Evolutionary conservation across 1,140 invertebrate species (phyloP), one percentile per base, ranked within the genome.

Genomic region (Leptopilina clavipes): DNA sequence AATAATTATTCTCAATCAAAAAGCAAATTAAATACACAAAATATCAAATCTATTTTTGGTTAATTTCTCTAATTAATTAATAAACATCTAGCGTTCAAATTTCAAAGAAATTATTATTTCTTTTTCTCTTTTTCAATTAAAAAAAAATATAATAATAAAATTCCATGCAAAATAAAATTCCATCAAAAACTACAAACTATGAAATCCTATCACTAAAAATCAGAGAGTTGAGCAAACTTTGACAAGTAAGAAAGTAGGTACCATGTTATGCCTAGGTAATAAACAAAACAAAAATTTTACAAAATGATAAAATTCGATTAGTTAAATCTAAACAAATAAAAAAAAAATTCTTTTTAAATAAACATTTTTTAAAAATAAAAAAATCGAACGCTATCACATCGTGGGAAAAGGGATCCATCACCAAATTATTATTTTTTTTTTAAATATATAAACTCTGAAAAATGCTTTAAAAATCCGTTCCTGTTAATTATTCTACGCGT

Each of bases 241-340:
- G 89, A 90, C 87, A 89, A 90, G 88, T 86, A 86, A 85, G 84
- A 86, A 89, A 89, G 89, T 89, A 88, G 89, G 89, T 89, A 89
- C 87, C 88, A 86, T 87, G 79, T 86, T 82, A 85, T 79, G 25
- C 78, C 75, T 79, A 81, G 82, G 75, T 81, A 75, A 65, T 78
- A 17, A n/a, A 81, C 44, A 77, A 78, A 81, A n/a, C n/a, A n/a
- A 37, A 70, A 78, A 75, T 81, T 12, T 2, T 31, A 31, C 79
- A 81, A 76, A n/a, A 79, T 77, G 76, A 31, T 31, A 74, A 71
- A 73, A 79, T 79, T 76, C 78, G 75, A 85, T 79, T 81, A 80
- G 40, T 79, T 70, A 56, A 81, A 72, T 70, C 40, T 81, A 77
- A 65, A 5, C 19, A 78, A 52, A 37, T 52, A 70, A 76, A 44